A percentile compares a stretch with the other conserved stretches of the same genome.
Evolutionary conservation across 2,113 vertebrate species (phyloP).

Genomic region (Percopsis transmontana): DNA sequence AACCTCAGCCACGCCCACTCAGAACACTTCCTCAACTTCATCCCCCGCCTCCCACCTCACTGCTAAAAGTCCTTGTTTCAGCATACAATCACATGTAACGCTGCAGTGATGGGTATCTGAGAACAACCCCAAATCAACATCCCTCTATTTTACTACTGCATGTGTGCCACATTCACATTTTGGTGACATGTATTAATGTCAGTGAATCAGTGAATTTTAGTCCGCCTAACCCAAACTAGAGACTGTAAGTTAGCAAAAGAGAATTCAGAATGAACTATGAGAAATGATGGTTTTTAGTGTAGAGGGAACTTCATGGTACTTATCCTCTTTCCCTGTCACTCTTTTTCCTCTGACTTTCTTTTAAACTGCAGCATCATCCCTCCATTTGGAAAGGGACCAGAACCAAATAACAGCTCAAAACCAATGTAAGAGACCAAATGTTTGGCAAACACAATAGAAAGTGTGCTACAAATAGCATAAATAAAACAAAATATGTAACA

Average conservation of each 20-base stretch:
- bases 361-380: conserved; percentile 75
- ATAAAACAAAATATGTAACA: conserved; percentile 8
- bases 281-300: conserved; percentile 30
- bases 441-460: conserved; percentile 52
- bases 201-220: conserved; percentile 14
- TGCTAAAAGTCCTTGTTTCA: conserved; percentile 24
- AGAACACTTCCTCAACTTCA: conserved; percentile 13
- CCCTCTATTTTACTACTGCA: conserved; percentile 13
- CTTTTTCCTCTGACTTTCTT: conserved; percentile 73
- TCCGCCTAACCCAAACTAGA: background rate
- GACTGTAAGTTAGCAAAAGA: background rate
- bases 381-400: conserved; percentile 74
- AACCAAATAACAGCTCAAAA: conserved; percentile 79
- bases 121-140: conserved; percentile 18
- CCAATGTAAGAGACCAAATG: conserved; percentile 75
- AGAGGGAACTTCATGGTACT: conserved; percentile 58
- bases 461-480: background rate
- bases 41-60: conserved; percentile 7
- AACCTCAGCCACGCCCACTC: conserved; percentile 30
- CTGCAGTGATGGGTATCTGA: conserved; percentile 25
- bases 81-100: conserved; percentile 27
- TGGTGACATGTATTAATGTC: conserved; percentile 14
- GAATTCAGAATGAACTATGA: conserved; percentile 25
- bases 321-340: conserved; percentile 62
- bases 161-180: conserved; percentile 16